Percentiles rank a stretch among this genome's conserved stretches.
phyloP scores from a whole-genome alignment of 2,113 vertebrate genomes.

The Pogonocichla stellata region DNA sequence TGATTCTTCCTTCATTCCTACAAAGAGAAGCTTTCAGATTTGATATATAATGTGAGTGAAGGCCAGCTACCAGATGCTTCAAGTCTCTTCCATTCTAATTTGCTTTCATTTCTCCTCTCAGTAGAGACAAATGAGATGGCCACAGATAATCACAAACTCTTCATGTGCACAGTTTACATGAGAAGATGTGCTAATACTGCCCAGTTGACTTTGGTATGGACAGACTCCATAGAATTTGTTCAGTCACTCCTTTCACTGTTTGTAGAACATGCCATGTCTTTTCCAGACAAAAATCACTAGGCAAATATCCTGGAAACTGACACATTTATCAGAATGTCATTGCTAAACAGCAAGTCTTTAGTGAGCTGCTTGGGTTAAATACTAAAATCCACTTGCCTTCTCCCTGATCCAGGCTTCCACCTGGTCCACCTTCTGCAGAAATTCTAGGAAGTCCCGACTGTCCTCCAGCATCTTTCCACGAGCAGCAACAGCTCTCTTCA shows the following conservation, averaged over 20 bases:
- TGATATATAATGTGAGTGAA: neutral
- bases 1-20: neutral
- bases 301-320: neutral
- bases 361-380: neutral
- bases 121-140: neutral
- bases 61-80: neutral
- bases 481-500: constrained; percentile 75
- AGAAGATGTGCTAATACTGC: neutral
- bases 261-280: neutral
- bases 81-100: neutral
- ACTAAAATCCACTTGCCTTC: constrained; percentile 71
- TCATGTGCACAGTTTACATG: neutral
- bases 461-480: constrained; percentile 83
- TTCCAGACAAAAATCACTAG: neutral
- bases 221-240: neutral
- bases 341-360: neutral
- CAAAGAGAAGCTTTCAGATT: neutral
- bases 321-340: neutral
- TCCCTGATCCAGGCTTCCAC: constrained; percentile 90
- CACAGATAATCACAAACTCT: neutral
- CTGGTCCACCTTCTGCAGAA: constrained; percentile 86
- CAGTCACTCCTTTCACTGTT: neutral
- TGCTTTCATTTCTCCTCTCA: neutral
- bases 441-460: constrained; percentile 82
- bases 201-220: neutral